Percentiles rank a stretch among this genome's conserved stretches.
phyloP scores from a whole-genome alignment of 2,888 invertebrate genomes.

The Deroplatys truncata region DNA sequence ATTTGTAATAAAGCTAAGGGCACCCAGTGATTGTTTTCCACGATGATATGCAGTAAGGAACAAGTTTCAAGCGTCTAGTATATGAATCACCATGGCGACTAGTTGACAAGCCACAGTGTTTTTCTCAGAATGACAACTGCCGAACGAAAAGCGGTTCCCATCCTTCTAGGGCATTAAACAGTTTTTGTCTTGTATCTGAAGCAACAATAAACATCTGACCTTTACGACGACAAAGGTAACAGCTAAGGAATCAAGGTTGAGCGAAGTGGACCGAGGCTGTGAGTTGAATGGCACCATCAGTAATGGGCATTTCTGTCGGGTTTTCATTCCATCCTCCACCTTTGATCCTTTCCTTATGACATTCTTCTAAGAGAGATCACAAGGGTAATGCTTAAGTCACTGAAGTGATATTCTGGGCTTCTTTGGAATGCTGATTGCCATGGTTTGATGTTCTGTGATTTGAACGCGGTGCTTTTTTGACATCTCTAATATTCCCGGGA shows the following conservation, averaged over 20 bases:
- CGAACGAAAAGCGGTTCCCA: neutral
- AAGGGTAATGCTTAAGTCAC: no score
- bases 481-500: no score
- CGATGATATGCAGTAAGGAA: neutral
- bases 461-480: no score
- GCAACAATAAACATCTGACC: neutral
- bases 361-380: no score
- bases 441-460: no score
- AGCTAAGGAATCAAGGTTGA: neutral
- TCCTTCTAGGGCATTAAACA: neutral
- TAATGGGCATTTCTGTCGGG: no score
- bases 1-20: no score
- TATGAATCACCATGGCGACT: neutral
- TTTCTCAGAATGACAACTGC: neutral
- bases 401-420: no score
- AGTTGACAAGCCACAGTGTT: neutral
- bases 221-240: neutral
- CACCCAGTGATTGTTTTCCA: neutral
- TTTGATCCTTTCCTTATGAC: no score
- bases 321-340: no score
- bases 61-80: neutral
- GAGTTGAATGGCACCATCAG: neutral
- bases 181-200: neutral
- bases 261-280: neutral
- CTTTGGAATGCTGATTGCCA: no score